Evolutionary conservation across 1,140 invertebrate species (phyloP).

Genomic region (Delia radicum): DNA sequence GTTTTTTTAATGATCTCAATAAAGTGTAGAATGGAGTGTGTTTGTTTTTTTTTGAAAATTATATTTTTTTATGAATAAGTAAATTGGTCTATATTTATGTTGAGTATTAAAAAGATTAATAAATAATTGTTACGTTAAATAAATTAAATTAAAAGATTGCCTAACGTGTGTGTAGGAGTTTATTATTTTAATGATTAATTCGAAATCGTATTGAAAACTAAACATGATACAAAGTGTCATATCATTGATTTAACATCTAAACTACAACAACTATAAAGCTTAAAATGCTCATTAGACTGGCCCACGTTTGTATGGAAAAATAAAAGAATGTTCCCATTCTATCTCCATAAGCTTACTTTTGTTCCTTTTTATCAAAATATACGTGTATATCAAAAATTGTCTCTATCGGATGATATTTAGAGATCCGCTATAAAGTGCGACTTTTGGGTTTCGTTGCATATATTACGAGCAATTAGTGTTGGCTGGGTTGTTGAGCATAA

Average conservation of each 20-base stretch:
- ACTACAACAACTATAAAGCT: not conserved
- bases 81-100: constrained; percentile 14
- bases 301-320: no score
- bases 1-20: constrained; percentile 7
- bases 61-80: not conserved
- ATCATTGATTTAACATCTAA: constrained; percentile 11
- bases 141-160: constrained; percentile 5
- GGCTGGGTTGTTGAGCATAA: no score
- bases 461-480: no score
- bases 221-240: constrained; percentile 6
- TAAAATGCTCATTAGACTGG: not conserved
- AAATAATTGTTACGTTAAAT: not conserved
- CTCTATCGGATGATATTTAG: no score
- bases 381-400: no score
- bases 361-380: no score
- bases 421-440: no score
- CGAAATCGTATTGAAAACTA: not conserved
- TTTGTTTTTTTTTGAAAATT: not conserved
- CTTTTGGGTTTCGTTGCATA: no score
- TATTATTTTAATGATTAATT: not conserved
- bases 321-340: no score
- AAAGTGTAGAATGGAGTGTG: not conserved
- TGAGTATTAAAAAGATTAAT: not conserved
- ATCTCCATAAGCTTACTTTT: not conserved
- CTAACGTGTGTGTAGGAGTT: not conserved